These are phyloP conservation scores for Galeruca laticollis DNA, from an alignment of 2,888 invertebrate species.

Conservation along the genomic window DNA sequence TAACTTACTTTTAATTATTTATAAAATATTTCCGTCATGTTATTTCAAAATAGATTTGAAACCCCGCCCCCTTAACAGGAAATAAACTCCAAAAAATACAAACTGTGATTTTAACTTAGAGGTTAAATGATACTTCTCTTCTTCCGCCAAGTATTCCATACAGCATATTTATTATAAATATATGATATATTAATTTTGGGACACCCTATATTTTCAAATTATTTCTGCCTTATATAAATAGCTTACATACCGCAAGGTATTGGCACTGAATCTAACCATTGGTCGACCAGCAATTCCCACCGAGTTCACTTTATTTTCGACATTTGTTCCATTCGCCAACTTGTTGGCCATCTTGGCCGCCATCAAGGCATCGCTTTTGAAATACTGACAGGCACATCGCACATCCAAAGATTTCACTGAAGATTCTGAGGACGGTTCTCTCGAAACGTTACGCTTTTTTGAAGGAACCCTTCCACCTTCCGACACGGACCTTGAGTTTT, in stretches of 20 bases:
- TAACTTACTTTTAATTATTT: too few relatives aligned
- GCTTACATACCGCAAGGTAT: constrained; percentile 26
- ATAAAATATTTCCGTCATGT: too few relatives aligned
- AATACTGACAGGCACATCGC: constrained; percentile 88
- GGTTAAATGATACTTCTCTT: too few relatives aligned
- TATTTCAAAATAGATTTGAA: too few relatives aligned
- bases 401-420: constrained; percentile 80
- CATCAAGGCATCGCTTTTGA: constrained; percentile 82
- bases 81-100: too few relatives aligned
- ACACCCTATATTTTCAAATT: neutral
- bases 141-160: too few relatives aligned
- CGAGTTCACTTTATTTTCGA: constrained; percentile 4
- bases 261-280: constrained; percentile 45
- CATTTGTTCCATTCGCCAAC: constrained; percentile 61
- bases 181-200: neutral
- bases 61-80: too few relatives aligned
- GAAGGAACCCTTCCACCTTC: constrained; percentile 74
- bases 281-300: constrained; percentile 69
- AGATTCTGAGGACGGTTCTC: constrained; percentile 77
- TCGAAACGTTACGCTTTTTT: constrained; percentile 76
- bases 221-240: constrained; percentile 4
- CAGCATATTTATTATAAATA: neutral
- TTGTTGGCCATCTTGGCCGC: constrained; percentile 64
- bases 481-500: constrained; percentile 73
- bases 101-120: too few relatives aligned